Evolutionary conservation across 2,888 invertebrate species (phyloP).

Genomic region (Cremastobaeus sp.): DNA sequence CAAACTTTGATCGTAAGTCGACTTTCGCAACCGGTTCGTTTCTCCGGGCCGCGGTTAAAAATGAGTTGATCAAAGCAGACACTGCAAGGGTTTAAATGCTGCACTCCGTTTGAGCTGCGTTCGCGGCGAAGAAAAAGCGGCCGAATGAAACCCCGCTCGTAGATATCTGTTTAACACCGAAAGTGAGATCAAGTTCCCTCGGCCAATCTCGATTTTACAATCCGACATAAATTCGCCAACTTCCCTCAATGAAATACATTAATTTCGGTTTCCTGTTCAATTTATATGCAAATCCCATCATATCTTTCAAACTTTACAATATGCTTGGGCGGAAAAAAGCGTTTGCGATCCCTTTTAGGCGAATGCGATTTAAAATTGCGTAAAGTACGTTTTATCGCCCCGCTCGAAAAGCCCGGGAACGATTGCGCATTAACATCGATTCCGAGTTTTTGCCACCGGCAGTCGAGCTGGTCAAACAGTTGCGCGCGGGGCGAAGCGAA

Average conservation of each 20-base stretch:
- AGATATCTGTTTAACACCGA: slow-evolving; percentile 32
- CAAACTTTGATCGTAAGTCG: no score
- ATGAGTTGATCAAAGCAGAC: no score
- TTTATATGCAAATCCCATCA: slow-evolving; percentile 47
- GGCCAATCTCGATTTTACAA: slow-evolving; percentile 34
- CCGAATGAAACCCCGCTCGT: slow-evolving; percentile 1
- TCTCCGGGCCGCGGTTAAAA: no score
- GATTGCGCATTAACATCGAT: no score
- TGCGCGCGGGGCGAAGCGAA: no score
- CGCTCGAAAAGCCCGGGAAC: no score
- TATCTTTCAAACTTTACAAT: slow-evolving; percentile 39
- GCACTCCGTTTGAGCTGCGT: no score
- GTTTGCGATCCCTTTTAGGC: background rate
- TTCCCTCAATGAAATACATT: slow-evolving; percentile 49
- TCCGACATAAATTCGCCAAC: slow-evolving; percentile 37
- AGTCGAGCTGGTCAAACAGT: no score
- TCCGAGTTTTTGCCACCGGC: no score
- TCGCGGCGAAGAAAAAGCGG: background rate
- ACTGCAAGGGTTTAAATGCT: no score
- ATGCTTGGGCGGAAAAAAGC: slow-evolving; percentile 20
- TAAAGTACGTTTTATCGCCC: background rate
- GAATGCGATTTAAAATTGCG: background rate
- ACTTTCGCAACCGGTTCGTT: no score
- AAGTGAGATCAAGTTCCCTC: slow-evolving; percentile 30
- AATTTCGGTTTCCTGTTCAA: slow-evolving; percentile 44